phyloP scores from a whole-genome alignment of 2,113 vertebrate species.

The Pristiophorus japonicus region DNA sequence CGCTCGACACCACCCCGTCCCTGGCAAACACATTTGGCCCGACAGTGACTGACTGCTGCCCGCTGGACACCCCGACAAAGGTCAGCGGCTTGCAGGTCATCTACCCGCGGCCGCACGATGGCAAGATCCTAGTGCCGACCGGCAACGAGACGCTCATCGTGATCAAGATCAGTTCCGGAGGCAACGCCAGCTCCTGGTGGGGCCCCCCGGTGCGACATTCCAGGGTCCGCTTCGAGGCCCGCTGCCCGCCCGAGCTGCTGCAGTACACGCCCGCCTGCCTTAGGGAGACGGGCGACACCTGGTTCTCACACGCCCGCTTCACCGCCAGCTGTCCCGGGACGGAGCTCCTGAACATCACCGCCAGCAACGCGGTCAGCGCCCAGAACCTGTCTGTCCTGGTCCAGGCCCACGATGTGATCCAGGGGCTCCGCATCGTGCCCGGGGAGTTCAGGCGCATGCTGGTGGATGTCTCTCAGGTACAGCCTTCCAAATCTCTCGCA shows the following conservation, averaged over 20 bases:
- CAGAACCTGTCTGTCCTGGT: constrained; percentile 53
- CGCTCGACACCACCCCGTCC: constrained; percentile 38
- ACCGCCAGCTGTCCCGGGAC: constrained; percentile 43
- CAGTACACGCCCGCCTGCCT: constrained; percentile 44
- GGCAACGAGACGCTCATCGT: constrained; percentile 49
- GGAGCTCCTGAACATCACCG: constrained; percentile 50
- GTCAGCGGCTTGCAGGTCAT: constrained; percentile 50
- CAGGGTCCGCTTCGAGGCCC: constrained; percentile 48
- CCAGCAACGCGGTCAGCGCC: constrained; percentile 45
- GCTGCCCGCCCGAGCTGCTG: constrained; percentile 52
- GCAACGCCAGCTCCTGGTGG: constrained; percentile 55
- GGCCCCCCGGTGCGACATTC: constrained; percentile 50
- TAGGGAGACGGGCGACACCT: constrained; percentile 42
- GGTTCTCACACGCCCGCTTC: constrained; percentile 56
- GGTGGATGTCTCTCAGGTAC: constrained; percentile 57
- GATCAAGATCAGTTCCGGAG: constrained; percentile 50
- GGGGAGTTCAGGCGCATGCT: constrained; percentile 50
- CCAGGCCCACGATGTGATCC: constrained; percentile 51
- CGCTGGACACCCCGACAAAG: constrained; percentile 24
- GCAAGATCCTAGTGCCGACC: constrained; percentile 51
- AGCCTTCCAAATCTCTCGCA: too few relatives aligned
- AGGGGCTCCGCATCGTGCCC: constrained; percentile 56
- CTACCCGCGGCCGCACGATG: constrained; percentile 49
- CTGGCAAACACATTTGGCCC: constrained; percentile 35
- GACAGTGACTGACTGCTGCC: background rate